Conservation (phyloP, 2,797 vertebrate species). For the Sarcophilus harrisii region DNA sequence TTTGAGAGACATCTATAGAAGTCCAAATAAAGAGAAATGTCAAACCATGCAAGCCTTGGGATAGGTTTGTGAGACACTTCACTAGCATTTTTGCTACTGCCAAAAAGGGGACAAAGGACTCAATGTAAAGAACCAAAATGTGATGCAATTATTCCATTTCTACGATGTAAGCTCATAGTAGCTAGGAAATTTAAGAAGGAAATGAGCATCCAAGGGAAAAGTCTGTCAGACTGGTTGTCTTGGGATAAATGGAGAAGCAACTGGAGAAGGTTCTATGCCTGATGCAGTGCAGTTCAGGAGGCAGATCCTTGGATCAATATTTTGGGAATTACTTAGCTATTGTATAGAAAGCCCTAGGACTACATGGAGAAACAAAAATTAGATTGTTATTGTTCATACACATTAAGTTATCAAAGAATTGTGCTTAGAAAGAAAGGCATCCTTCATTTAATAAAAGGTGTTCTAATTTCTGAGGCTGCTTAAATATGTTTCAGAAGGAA, state of each 20-base stretch:
- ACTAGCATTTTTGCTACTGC: conserved; percentile 23
- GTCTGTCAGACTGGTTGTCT: conserved; percentile 39
- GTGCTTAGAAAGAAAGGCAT: conserved; percentile 48
- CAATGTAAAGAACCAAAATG: conserved; percentile 54
- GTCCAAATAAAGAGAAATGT: conserved; percentile 45
- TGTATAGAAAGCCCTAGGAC: conserved; percentile 43
- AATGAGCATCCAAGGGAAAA: conserved; percentile 64
- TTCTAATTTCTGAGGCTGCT: conserved; percentile 58
- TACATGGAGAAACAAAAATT: conserved; percentile 43
- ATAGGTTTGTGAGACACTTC: too few species aligned
- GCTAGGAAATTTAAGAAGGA: conserved; percentile 60
- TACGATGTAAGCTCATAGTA: conserved; percentile 67
- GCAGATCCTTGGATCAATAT: conserved; percentile 44
- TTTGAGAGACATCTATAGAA: conserved; percentile 35
- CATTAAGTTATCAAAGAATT: conserved; percentile 56
- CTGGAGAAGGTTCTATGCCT: not conserved
- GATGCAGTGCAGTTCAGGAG: conserved; percentile 42
- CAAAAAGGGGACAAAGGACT: not conserved
- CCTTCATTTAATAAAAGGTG: conserved; percentile 73
- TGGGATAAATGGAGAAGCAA: conserved; percentile 41
- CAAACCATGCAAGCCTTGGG: conserved; percentile 49
- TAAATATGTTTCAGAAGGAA: conserved; percentile 58
- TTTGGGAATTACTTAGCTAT: conserved; percentile 51
- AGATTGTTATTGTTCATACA: conserved; percentile 49
- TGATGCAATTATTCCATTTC: conserved; percentile 67